phyloP scores from a whole-genome alignment of 2,797 vertebrate species.

The Luscinia luscinia region DNA sequence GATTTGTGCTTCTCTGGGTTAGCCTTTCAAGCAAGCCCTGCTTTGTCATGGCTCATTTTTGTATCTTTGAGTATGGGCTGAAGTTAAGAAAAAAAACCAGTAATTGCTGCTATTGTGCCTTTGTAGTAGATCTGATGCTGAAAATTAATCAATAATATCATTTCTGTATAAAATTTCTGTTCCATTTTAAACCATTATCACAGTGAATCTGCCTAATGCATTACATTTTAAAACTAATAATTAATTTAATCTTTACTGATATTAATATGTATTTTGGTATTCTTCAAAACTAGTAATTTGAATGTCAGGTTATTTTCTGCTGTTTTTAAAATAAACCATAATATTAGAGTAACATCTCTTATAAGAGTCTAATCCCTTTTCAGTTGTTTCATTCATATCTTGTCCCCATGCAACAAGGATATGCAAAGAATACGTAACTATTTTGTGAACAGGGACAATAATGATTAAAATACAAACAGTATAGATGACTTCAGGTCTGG shows the following conservation, averaged over 20 bases:
- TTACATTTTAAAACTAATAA: slow-evolving; percentile 21
- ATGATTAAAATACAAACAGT: slow-evolving; percentile 76
- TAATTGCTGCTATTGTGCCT: slow-evolving; percentile 18
- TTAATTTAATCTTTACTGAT: slow-evolving; percentile 26
- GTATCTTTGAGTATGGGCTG: not conserved
- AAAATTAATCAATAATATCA: slow-evolving; percentile 54
- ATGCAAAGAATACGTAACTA: slow-evolving; percentile 28
- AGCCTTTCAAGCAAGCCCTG: not conserved
- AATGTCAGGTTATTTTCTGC: slow-evolving; percentile 3
- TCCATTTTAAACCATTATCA: slow-evolving; percentile 15
- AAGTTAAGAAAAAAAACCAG: not conserved
- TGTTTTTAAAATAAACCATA: not conserved
- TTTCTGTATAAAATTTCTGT: slow-evolving; percentile 41
- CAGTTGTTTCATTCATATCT: slow-evolving; percentile 51
- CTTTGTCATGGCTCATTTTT: slow-evolving; percentile 24
- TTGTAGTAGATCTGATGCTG: slow-evolving; percentile 48
- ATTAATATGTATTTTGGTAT: not conserved
- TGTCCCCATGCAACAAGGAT: slow-evolving; percentile 56
- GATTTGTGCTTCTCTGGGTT: not conserved
- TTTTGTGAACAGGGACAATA: slow-evolving; percentile 62
- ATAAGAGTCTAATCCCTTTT: slow-evolving; percentile 18
- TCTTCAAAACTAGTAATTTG: slow-evolving; percentile 14
- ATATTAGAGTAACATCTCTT: not conserved
- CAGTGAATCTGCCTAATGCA: not conserved
- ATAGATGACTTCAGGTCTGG: slow-evolving; percentile 70